Evolutionary conservation across 2,113 vertebrate genomes (phyloP), one percentile per base, ranked within the genome.

Genomic region (Brachyhypopomus occidentalis): DNA sequence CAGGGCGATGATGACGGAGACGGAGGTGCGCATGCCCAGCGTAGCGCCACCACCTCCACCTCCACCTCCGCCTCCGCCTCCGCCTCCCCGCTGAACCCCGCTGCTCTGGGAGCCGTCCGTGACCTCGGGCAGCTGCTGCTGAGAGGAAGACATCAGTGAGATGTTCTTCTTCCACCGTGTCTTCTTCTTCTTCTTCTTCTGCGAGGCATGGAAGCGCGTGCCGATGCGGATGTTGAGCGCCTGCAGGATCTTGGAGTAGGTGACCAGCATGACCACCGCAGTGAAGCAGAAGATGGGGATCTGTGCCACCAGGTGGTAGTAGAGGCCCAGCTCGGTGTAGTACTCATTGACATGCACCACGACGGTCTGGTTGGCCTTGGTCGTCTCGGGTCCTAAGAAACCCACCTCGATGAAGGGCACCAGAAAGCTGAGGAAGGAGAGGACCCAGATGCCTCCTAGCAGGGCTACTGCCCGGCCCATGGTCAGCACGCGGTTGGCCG

Each of bases 211-310:
- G 89, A 99, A 99, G 88, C 97, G 94, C 14, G 98, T 96, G 80
- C 97, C 97, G 83, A 99, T 99, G 83, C 96, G 95, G 85, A 99
- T 99, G 81, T 99, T 99, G 80, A 99, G 94, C 9, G 98, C 97
- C 92, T 98, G 97, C 75, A 99, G 93, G 87, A 99, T 99, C 94
- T 98, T 99, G 84, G 94, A 96, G 85, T 99, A 99, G 25, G 98
- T 99, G 83, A 99, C 95, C 71, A 99, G 88, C 98, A 99, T 99
- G 77, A 99, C 96, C 60, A 98, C 78, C 5, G 95, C 96, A 19
- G 98, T 99, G 86, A 98, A 97, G 91, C 97, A 96, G 89, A 98
- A 99, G 85, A 99, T 98, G 30, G 98, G 98, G 78, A 99, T 99
- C 92, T 99, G 97, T 72, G 97, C 97, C 0, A 98, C 92, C 72